A percentile compares a stretch with the other conserved stretches of the same genome.
Conservation (phyloP, 1,140 invertebrate genomes). For the Dinoponera quadriceps region DNA sequence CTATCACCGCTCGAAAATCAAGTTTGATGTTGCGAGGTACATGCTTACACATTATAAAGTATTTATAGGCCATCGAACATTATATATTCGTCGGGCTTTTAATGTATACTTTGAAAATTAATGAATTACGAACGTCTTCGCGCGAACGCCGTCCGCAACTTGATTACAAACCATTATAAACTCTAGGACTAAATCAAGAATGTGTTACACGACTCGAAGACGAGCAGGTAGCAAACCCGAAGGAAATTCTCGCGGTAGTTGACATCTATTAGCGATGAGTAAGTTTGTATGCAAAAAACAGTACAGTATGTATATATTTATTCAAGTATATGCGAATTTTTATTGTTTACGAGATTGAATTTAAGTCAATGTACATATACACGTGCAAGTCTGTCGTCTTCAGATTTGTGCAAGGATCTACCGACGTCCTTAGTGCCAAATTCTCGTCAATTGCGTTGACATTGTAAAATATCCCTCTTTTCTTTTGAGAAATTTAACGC, state of each 20-base stretch:
- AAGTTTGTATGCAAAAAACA: slow-evolving; percentile 59
- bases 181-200: slow-evolving; percentile 36
- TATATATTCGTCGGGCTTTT: slow-evolving; percentile 28
- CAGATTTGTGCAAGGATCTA: slow-evolving; percentile 36
- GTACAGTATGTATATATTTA: slow-evolving; percentile 47
- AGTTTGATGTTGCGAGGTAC: slow-evolving; percentile 53
- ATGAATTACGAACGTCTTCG: slow-evolving; percentile 22
- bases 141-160: slow-evolving; percentile 34
- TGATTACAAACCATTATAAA: slow-evolving; percentile 31
- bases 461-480: background rate
- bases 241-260: slow-evolving; percentile 25
- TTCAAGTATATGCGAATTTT: slow-evolving; percentile 57
- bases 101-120: slow-evolving; percentile 34
- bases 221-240: background rate
- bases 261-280: slow-evolving; percentile 42
- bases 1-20: slow-evolving; percentile 53
- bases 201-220: slow-evolving; percentile 17
- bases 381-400: slow-evolving; percentile 5
- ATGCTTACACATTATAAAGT: slow-evolving; percentile 45
- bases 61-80: slow-evolving; percentile 61
- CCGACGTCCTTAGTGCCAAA: slow-evolving; percentile 36
- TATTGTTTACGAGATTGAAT: slow-evolving; percentile 52
- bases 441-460: background rate
- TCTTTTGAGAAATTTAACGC: slow-evolving; percentile 26
- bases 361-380: slow-evolving; percentile 50